Base-by-base conservation (phyloP, 2,888 invertebrate species). In the Dysmachus trigonus region DNA sequence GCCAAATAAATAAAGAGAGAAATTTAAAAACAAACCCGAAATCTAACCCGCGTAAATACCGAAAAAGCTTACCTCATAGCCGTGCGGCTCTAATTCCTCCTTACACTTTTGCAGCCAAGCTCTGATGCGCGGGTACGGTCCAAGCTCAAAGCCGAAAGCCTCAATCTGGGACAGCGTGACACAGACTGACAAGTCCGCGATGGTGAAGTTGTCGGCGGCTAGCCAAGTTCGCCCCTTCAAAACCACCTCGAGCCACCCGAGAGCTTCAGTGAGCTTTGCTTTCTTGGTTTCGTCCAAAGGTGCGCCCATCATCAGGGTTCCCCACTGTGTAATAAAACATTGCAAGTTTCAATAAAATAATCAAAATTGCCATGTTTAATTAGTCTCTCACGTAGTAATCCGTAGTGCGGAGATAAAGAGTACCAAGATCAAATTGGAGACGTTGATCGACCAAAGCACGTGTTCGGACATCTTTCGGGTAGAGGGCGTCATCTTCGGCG, bases 91-190 rank as follows among this genome's bases (percentile, higher is more conserved):
- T 90, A 96, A 91, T 22, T 93, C 93, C 22, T 93, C 93, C 91
- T 95, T 95, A 88, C 94, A 94, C 87, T 94, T 93, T 82, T 94
- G 93, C 88, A 94, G 94, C 96, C 96, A 96, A 22, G 93, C 93
- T 2, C 91, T 90, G 7, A 94, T 89, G 85, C 94, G 92, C 47
- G 92, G 92, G 88, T 93, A 94, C 77, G 93, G 92, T 2, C 91
- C 90, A 53, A 94, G 89, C 86, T 94, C 93, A 87, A 94, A 93
- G n/a, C 91, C 92, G 71, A 93, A 92, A 6, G 92, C 93, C 90
- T 94, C 91, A 51, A 92, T 89, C 87, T 91, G 91, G 10, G 92
- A 92, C 15, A 92, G 89, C 2, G 92, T 92, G n/a, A 91, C 90
- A 87, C 92, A 77, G 27, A 92, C 76, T 22, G 92, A 90, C 87